Evolutionary conservation across 2,113 vertebrate species (phyloP).

Genomic region (Ptilonorhynchus violaceus): DNA sequence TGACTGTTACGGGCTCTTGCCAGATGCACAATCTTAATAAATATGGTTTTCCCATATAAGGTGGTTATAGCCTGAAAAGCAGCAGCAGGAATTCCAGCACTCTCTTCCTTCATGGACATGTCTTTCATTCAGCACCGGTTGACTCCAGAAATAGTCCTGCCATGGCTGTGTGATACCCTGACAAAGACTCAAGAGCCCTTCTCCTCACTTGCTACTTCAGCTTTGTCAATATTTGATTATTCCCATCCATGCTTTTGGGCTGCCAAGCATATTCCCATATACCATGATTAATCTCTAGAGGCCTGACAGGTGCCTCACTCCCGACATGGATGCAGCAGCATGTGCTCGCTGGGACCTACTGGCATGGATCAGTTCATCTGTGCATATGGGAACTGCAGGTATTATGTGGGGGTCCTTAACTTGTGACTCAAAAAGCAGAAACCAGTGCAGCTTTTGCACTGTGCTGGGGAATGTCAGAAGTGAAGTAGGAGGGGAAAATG

Average conservation of each 20-base stretch:
- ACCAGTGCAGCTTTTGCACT: background rate
- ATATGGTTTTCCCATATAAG: slow-evolving; percentile 6
- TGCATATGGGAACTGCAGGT: background rate
- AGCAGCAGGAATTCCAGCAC: background rate
- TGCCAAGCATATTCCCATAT: background rate
- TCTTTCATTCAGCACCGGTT: background rate
- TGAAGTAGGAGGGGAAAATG: background rate
- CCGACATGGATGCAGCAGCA: accelerated
- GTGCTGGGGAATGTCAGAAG: background rate
- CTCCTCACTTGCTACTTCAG: background rate
- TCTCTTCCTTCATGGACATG: background rate
- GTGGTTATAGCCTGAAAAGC: background rate
- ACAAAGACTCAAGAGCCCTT: background rate
- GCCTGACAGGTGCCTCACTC: background rate
- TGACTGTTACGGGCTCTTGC: background rate
- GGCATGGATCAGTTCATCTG: background rate
- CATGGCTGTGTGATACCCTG: background rate
- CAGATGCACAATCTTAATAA: background rate
- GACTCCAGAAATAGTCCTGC: background rate
- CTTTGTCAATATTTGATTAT: background rate
- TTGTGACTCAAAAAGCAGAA: background rate
- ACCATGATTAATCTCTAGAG: background rate
- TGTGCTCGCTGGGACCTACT: background rate
- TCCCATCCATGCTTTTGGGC: background rate
- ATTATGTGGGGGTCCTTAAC: background rate